Evolutionary conservation across 2,113 vertebrate genomes (phyloP), one percentile per base, ranked within the genome.

Genomic region (Brevimyrus niger): DNA sequence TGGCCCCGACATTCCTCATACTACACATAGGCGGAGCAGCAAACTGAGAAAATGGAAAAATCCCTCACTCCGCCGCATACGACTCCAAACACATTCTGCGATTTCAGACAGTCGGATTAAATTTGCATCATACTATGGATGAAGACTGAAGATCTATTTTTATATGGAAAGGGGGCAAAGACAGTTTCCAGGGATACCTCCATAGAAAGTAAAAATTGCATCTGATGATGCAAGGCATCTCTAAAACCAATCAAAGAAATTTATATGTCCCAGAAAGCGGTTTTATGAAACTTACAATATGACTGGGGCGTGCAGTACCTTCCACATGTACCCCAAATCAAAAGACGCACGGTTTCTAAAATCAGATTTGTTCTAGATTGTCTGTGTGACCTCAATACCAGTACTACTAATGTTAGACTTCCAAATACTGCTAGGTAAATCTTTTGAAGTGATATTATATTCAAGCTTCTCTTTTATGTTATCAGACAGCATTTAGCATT

Each of bases 171-270:
- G 82, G 82, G 82, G 42, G 82, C 82, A 47, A 42, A 46, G 82
- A n/a, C 82, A 47, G 82, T 84, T 84, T 84, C 82, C 82, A 84
- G 82, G 44, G 82, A 84, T 84, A 84, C 82, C 82, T 84, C 38
- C 44, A 19, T 17, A 23, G 42, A 84, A 84, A 84, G 44, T 84
- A 21, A 47, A 47, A n/a, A 47, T 84, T 84, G 47, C 82, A 47
- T 84, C 42, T 84, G 82, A 84, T 46, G 82, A 84, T 84, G 82
- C 82, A 84, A 84, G 82, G 21, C 82, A 84, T 23, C 82, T 47
- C 82, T 23, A 47, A 84, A 46, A 47, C 17, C 82, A 84, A 47
- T 84, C 82, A 84, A 84, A 84, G 82, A 84, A 47, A 47, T n/a
- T 47, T 84, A 44, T 84, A 47, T 47, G 82, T 47, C 82, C 82